Percentiles rank a stretch among this genome's conserved stretches.
Evolutionary conservation across 2,888 invertebrate species (phyloP).

Genomic region (Deilephila elpenor): DNA sequence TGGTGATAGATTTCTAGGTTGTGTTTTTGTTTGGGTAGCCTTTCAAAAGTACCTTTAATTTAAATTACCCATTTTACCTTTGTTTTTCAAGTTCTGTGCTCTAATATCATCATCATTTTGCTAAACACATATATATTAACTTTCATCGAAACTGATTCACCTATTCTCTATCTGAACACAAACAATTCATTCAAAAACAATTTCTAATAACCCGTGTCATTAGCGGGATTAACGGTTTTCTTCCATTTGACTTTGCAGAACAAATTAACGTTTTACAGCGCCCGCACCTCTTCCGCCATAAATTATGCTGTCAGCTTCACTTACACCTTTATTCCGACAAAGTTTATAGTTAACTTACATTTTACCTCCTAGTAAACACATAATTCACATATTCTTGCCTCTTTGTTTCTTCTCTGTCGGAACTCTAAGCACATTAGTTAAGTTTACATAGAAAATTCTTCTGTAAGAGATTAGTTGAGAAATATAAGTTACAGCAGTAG

Average conservation of each 20-base stretch:
- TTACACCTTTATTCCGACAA: slow-evolving; percentile 24
- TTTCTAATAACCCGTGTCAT: slow-evolving; percentile 25
- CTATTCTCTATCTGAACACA: neutral
- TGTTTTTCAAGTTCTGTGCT: no score
- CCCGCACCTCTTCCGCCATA: slow-evolving; percentile 25
- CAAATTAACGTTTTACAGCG: slow-evolving; percentile 24
- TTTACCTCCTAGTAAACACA: slow-evolving; percentile 6
- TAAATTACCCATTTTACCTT: no score
- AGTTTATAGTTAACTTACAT: slow-evolving; percentile 17
- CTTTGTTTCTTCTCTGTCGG: neutral
- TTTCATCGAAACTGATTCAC: neutral
- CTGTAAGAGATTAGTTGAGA: no score
- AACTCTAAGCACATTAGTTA: neutral
- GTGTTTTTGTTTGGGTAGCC: no score
- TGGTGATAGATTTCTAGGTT: no score
- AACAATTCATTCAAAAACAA: slow-evolving; percentile 1
- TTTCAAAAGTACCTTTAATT: neutral
- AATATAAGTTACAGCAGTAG: no score
- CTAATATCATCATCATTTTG: neutral
- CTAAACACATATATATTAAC: neutral
- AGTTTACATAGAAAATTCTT: neutral
- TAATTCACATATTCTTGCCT: neutral
- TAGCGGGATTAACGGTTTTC: slow-evolving; percentile 23
- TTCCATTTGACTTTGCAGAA: slow-evolving; percentile 16
- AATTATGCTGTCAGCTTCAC: slow-evolving; percentile 23